phyloP scores from a whole-genome alignment of 2,888 invertebrate genomes.

The Cylindroiulus punctatus region DNA sequence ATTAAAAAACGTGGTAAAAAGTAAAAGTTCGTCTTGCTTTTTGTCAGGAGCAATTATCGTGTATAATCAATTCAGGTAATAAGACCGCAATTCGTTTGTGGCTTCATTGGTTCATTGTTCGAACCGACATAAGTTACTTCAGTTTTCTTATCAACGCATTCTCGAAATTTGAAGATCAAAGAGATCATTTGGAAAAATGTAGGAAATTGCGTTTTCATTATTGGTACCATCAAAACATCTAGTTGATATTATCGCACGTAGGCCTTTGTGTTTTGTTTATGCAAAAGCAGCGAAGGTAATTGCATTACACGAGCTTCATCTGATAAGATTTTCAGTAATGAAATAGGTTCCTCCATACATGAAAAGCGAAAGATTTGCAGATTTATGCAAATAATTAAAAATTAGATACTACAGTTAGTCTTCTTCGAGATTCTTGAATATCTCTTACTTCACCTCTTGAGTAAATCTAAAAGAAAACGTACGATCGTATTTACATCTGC shows the following conservation, averaged over 20 bases:
- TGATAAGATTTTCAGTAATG: neutral
- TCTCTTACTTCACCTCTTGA: no score
- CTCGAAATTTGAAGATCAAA: neutral
- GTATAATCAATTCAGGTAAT: neutral
- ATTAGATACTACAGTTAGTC: no score
- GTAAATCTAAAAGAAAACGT: no score
- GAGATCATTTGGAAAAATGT: neutral
- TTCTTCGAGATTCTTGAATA: no score
- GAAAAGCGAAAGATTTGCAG: no score
- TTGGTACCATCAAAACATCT: neutral
- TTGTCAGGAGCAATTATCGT: neutral
- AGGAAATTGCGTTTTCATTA: neutral
- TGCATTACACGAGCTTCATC: neutral
- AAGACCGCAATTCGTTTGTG: neutral
- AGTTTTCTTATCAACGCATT: neutral
- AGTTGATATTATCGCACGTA: neutral
- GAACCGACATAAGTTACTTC: neutral
- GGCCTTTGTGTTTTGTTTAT: neutral
- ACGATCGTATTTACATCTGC: no score
- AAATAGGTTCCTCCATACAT: neutral
- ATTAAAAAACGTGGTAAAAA: neutral
- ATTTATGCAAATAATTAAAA: no score
- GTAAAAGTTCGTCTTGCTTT: slow-evolving; percentile 4
- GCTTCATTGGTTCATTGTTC: neutral
- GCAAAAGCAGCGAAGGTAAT: neutral